These are phyloP conservation scores for Oreohelix idahoensis DNA, from an alignment of 1,140 invertebrate genomes.

Conservation along the genomic window DNA sequence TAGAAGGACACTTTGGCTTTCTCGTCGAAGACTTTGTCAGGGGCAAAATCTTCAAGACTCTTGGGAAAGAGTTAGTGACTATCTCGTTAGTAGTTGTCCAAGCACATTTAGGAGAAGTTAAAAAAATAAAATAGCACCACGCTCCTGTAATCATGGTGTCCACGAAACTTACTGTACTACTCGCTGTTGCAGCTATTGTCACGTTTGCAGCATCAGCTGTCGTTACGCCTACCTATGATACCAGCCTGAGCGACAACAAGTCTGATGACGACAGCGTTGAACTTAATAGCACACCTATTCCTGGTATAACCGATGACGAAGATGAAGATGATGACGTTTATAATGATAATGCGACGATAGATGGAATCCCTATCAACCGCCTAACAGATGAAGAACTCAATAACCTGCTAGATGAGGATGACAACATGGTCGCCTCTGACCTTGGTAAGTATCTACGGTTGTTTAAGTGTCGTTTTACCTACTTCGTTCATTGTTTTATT, in stretches of 20 bases:
- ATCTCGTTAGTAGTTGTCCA: too few species aligned
- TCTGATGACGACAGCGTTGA: neutral
- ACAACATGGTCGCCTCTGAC: neutral
- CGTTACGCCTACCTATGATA: neutral
- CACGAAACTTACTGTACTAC: neutral
- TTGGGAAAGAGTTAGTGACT: too few species aligned
- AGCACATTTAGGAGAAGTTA: too few species aligned
- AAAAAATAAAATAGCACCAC: too few species aligned
- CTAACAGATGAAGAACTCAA: neutral
- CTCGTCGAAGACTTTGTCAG: too few species aligned
- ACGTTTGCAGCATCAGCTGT: neutral
- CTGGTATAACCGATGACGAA: neutral
- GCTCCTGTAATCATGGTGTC: neutral
- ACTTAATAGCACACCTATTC: neutral
- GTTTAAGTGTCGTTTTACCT: neutral
- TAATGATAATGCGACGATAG: neutral
- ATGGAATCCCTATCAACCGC: neutral
- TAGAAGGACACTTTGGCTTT: too few species aligned
- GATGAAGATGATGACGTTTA: neutral
- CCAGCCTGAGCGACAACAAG: neutral
- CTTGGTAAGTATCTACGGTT: neutral
- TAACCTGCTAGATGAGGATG: neutral
- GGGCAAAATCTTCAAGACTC: too few species aligned
- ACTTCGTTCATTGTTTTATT: neutral
- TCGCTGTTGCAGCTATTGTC: constrained; percentile 16